Conservation (phyloP, 2,888 invertebrate genomes). For the Physocephala rufipes region DNA sequence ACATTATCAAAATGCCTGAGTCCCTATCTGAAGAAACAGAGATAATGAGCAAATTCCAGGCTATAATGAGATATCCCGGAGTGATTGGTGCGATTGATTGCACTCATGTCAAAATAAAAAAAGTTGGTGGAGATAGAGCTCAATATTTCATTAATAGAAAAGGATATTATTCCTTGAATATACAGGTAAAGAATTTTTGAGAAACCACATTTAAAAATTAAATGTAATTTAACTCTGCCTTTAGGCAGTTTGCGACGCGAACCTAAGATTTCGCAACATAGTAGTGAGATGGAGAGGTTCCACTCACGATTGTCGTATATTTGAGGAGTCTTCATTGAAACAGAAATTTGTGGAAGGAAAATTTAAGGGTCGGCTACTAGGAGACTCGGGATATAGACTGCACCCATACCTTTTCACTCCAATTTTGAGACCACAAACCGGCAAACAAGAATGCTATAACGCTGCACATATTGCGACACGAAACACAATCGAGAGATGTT, state of each 20-base stretch:
- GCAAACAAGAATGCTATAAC: background rate
- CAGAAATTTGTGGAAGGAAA: background rate
- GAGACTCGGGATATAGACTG: background rate
- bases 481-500: slow-evolving; percentile 2
- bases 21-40: background rate
- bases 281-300: background rate
- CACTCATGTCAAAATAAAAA: slow-evolving; percentile 6
- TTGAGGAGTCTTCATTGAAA: too few relatives aligned
- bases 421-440: background rate
- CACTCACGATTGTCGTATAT: background rate
- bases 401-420: background rate
- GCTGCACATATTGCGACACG: background rate
- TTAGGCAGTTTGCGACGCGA: too few relatives aligned
- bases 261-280: too few relatives aligned
- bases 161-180: slow-evolving; percentile 1
- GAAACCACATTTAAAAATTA: too few relatives aligned
- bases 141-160: slow-evolving; percentile 7
- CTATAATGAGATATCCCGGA: background rate
- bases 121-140: background rate
- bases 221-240: too few relatives aligned
- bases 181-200: background rate
- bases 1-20: background rate
- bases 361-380: background rate
- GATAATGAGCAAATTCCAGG: background rate
- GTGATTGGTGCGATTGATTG: slow-evolving; percentile 11